Conservation (phyloP, 2,113 vertebrate genomes). For the Calidris pygmaea region DNA sequence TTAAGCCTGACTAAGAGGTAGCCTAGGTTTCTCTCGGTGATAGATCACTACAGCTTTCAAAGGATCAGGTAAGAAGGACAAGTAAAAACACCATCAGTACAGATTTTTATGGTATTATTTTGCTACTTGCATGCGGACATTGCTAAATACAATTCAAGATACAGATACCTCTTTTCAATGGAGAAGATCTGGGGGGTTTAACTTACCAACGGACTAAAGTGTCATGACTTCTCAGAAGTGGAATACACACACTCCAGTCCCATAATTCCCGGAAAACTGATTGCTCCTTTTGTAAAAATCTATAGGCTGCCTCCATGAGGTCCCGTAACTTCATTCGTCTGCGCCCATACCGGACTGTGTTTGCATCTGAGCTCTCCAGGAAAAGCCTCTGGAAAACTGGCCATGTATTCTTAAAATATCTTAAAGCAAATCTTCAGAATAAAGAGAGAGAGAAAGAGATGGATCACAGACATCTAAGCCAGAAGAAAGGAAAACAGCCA, state of each 20-base stretch:
- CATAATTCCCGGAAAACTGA: slow-evolving; percentile 86
- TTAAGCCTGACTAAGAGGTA: not conserved
- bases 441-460: not conserved
- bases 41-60: not conserved
- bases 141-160: not conserved
- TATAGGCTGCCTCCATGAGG: slow-evolving; percentile 93
- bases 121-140: not conserved
- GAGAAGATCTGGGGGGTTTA: not conserved
- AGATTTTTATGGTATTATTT: not conserved
- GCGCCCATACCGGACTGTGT: slow-evolving; percentile 87
- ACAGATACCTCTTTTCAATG: no score
- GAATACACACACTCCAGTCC: slow-evolving; percentile 98
- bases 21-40: not conserved
- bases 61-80: not conserved
- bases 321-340: slow-evolving; percentile 95
- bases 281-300: slow-evolving; percentile 87
- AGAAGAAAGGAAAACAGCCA: not conserved
- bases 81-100: rapidly evolving
- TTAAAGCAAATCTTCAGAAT: slow-evolving; percentile 85
- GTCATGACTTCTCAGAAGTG: slow-evolving; percentile 93
- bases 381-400: slow-evolving; percentile 97
- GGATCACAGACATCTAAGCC: not conserved
- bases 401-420: slow-evolving; percentile 87
- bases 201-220: slow-evolving; percentile 91
- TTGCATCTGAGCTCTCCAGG: slow-evolving; percentile 89